phyloP scores from a whole-genome alignment of 2,797 vertebrate species.

The Lutjanus campechanus region DNA sequence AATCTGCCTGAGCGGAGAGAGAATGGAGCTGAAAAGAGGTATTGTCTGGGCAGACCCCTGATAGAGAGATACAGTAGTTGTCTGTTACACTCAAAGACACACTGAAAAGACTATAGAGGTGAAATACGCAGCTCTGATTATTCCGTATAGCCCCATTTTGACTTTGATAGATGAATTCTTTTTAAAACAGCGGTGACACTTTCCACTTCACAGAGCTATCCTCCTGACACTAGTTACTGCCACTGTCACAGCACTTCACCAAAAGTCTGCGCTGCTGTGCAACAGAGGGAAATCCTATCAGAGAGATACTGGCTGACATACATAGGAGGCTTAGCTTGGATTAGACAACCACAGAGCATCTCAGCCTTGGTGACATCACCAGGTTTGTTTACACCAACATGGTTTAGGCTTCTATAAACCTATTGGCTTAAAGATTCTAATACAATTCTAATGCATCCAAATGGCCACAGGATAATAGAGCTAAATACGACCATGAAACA shows the following conservation, averaged over 20 bases:
- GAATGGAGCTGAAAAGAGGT: constrained; percentile 35
- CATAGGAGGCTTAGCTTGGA: constrained; percentile 53
- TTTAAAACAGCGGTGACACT: constrained; percentile 38
- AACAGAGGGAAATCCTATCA: constrained; percentile 54
- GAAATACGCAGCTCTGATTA: constrained; percentile 37
- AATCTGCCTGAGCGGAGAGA: constrained; percentile 47
- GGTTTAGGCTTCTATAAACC: constrained; percentile 18
- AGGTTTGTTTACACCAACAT: constrained; percentile 45
- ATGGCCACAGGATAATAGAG: constrained; percentile 14
- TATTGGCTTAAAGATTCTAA: constrained; percentile 31
- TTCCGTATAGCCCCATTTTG: constrained; percentile 30
- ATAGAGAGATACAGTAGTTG: constrained; percentile 34
- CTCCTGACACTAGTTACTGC: constrained; percentile 22
- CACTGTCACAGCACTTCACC: constrained; percentile 37
- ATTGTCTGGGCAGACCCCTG: constrained; percentile 29
- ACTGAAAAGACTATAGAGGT: constrained; percentile 31
- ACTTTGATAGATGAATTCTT: constrained; percentile 49
- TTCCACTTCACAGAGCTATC: constrained; percentile 44
- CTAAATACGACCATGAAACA: background rate
- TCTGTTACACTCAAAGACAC: constrained; percentile 33
- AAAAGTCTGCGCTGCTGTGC: constrained; percentile 22
- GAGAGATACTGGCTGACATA: constrained; percentile 45
- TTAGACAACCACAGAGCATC: constrained; percentile 51
- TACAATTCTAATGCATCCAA: constrained; percentile 13
- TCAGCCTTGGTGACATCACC: constrained; percentile 46